Evolutionary conservation across 1,140 invertebrate species (phyloP).

Genomic region (Drosophila suzukii): DNA sequence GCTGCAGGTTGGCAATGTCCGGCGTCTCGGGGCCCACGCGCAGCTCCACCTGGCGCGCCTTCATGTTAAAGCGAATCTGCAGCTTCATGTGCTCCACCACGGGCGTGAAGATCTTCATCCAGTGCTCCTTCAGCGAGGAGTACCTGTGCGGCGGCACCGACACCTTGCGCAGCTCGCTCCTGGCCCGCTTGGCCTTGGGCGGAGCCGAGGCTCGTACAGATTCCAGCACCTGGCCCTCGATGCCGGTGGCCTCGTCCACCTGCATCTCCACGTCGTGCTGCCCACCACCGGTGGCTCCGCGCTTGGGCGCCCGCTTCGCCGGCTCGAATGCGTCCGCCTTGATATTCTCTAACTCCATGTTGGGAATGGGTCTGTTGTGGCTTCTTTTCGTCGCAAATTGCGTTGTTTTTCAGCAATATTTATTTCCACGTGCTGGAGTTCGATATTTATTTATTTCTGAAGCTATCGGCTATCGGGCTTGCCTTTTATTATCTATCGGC

Average conservation of each 20-base stretch:
- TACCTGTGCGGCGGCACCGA: constrained; percentile 91
- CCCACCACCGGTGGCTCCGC: constrained; percentile 78
- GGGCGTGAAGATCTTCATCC: constrained; percentile 98
- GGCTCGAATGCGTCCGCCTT: constrained; percentile 86
- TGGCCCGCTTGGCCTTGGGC: constrained; percentile 85
- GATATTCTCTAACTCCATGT: constrained; percentile 85
- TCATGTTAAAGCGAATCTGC: constrained; percentile 97
- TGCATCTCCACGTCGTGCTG: constrained; percentile 85
- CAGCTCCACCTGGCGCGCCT: constrained; percentile 88
- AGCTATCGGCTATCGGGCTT: no score
- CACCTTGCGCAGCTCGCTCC: constrained; percentile 88
- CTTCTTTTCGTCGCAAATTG: constrained; percentile 1
- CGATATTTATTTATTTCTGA: no score
- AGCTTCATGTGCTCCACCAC: constrained; percentile 97
- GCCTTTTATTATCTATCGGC: no score
- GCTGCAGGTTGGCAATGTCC: constrained; percentile 96
- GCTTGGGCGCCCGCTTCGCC: constrained; percentile 85
- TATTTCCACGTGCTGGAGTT: constrained; percentile 35
- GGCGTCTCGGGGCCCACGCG: constrained; percentile 89
- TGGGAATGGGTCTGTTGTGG: not conserved
- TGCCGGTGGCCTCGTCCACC: constrained; percentile 88
- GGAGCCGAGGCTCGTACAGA: constrained; percentile 67
- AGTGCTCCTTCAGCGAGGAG: constrained; percentile 97
- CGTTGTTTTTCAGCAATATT: constrained; percentile 27
- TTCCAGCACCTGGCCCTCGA: constrained; percentile 84